Conservation (phyloP, 2,888 invertebrate species). For the Philereme vetulata region DNA sequence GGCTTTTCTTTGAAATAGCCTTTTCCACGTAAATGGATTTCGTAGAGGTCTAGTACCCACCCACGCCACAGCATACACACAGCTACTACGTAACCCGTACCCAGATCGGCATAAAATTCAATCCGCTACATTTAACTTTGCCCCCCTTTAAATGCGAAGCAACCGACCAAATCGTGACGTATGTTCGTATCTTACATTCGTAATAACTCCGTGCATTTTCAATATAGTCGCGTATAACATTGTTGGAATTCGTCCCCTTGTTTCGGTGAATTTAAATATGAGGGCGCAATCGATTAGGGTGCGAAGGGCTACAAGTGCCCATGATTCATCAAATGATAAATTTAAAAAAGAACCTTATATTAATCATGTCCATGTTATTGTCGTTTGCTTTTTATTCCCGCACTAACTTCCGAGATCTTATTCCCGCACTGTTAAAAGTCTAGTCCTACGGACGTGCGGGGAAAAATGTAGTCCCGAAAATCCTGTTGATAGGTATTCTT, state of each 20-base stretch:
- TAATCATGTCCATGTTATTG: neutral
- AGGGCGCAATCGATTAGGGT: slow-evolving; percentile 44
- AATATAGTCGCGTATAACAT: slow-evolving; percentile 36
- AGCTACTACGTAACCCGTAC: slow-evolving; percentile 11
- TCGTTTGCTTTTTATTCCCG: no score
- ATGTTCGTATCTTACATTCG: slow-evolving; percentile 29
- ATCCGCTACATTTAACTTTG: slow-evolving; percentile 55
- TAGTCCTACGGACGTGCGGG: no score
- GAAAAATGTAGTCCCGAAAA: no score
- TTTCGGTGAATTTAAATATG: slow-evolving; percentile 39
- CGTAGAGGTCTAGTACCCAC: slow-evolving; percentile 18
- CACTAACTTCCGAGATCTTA: no score
- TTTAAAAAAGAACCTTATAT: slow-evolving; percentile 26
- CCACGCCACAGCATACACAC: slow-evolving; percentile 14
- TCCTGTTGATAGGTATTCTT: no score
- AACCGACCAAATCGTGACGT: slow-evolving; percentile 54
- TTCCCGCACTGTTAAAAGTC: no score
- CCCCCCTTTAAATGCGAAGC: slow-evolving; percentile 48
- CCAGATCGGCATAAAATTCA: slow-evolving; percentile 48
- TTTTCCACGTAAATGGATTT: slow-evolving; percentile 13
- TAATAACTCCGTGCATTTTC: slow-evolving; percentile 37
- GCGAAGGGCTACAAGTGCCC: slow-evolving; percentile 44
- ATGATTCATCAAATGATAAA: slow-evolving; percentile 47
- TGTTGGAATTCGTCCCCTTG: slow-evolving; percentile 32
- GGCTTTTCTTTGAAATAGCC: slow-evolving; percentile 11